Percentiles rank a stretch among this genome's conserved stretches.
Conservation (phyloP, 2,888 invertebrate genomes). For the Folsomia manolachei region DNA sequence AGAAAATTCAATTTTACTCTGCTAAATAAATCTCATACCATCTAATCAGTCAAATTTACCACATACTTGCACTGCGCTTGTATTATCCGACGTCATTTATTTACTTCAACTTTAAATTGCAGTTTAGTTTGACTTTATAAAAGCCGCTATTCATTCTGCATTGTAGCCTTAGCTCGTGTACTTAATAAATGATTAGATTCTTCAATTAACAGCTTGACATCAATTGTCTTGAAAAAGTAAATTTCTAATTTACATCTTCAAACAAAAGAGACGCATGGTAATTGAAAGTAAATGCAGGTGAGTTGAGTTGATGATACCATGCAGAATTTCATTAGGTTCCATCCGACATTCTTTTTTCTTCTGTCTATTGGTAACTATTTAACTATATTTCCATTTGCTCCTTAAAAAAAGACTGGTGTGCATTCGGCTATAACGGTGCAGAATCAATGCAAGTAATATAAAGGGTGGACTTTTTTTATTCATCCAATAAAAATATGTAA, state of each 20-base stretch:
- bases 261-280: not conserved
- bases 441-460: not conserved
- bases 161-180: too few relatives aligned
- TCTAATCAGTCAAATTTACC: too few relatives aligned
- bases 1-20: not conserved
- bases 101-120: not conserved
- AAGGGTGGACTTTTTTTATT: not conserved
- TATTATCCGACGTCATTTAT: not conserved
- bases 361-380: too few relatives aligned
- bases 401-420: too few relatives aligned
- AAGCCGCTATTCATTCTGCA: not conserved
- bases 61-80: too few relatives aligned
- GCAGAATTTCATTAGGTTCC: not conserved
- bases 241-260: not conserved
- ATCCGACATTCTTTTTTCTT: too few relatives aligned
- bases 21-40: too few relatives aligned
- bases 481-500: not conserved
- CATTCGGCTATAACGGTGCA: too few relatives aligned
- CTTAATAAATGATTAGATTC: not conserved
- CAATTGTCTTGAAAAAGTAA: not conserved
- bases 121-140: not conserved
- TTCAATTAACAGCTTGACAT: not conserved
- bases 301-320: too few relatives aligned
- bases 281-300: not conserved
- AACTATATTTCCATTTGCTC: too few relatives aligned